phyloP scores from a whole-genome alignment of 1,140 invertebrate genomes.

The Tenebrio molitor region DNA sequence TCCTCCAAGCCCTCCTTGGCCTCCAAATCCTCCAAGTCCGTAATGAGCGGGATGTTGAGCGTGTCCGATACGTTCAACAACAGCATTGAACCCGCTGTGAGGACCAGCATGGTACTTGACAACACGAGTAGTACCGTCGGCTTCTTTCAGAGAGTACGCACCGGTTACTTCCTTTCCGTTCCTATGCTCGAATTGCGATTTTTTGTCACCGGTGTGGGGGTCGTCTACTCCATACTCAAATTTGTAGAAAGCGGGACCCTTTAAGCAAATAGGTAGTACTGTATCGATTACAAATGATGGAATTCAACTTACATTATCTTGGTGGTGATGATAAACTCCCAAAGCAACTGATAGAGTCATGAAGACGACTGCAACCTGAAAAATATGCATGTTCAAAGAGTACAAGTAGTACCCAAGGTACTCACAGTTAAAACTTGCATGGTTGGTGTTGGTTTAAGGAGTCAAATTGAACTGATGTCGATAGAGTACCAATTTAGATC shows the following conservation, averaged over 20 bases:
- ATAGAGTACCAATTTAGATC: too few relatives aligned
- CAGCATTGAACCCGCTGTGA: slow-evolving; percentile 62
- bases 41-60: slow-evolving; percentile 46
- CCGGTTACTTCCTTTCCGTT: slow-evolving; percentile 45
- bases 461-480: too few relatives aligned
- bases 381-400: too few relatives aligned
- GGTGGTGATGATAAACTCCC: neutral
- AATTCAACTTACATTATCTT: slow-evolving; percentile 20
- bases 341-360: too few relatives aligned
- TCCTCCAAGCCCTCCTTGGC: slow-evolving; percentile 13
- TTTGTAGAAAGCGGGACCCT: slow-evolving; percentile 51
- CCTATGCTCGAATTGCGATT: slow-evolving; percentile 48
- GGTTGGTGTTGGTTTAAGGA: too few relatives aligned
- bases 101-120: slow-evolving; percentile 70
- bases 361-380: too few relatives aligned
- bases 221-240: slow-evolving; percentile 60
- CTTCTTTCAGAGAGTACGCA: slow-evolving; percentile 65
- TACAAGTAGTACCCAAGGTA: too few relatives aligned
- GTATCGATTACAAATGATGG: neutral
- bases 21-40: slow-evolving; percentile 19
- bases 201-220: slow-evolving; percentile 67
- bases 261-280: neutral
- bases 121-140: slow-evolving; percentile 69
- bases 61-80: slow-evolving; percentile 46
- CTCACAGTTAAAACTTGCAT: too few relatives aligned